Evolutionary conservation across 2,113 vertebrate genomes (phyloP).

Genomic region (Entelurus aequoreus): DNA sequence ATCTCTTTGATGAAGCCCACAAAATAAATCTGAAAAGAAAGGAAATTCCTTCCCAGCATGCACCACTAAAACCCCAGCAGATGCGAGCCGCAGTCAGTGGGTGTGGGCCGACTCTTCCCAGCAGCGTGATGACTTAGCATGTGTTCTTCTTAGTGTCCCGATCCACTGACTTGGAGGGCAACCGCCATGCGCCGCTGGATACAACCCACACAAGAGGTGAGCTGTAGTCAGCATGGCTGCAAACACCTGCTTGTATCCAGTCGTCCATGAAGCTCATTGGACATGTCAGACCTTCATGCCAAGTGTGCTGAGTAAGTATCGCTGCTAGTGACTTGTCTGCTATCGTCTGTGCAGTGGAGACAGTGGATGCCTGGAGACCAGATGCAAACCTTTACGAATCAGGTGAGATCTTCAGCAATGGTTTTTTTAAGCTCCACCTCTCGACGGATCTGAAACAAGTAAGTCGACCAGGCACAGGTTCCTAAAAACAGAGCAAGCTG

Average conservation of each 20-base stretch:
- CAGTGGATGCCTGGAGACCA: slow-evolving; percentile 74
- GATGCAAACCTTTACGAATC: slow-evolving; percentile 74
- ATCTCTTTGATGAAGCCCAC: slow-evolving; percentile 36
- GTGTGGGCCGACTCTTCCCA: neutral
- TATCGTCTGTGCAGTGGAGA: slow-evolving; percentile 69
- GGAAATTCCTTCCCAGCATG: slow-evolving; percentile 28
- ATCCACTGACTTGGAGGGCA: slow-evolving; percentile 54
- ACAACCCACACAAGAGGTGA: slow-evolving; percentile 59
- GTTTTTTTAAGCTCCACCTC: neutral
- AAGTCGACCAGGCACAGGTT: slow-evolving; percentile 12
- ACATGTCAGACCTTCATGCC: slow-evolving; percentile 1
- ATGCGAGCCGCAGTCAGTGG: slow-evolving; percentile 7
- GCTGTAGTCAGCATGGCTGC: slow-evolving; percentile 23
- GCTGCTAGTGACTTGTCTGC: slow-evolving; percentile 57
- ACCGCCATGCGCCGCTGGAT: slow-evolving; percentile 53
- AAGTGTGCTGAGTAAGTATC: slow-evolving; percentile 5
- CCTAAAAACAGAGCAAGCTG: slow-evolving; percentile 29
- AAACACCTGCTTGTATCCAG: slow-evolving; percentile 15
- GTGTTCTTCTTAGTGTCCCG: slow-evolving; percentile 55
- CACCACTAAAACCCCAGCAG: slow-evolving; percentile 26
- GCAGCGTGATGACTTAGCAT: slow-evolving; percentile 18
- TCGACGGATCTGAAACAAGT: neutral
- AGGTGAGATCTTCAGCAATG: slow-evolving; percentile 70
- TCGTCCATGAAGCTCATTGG: neutral
- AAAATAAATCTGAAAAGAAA: slow-evolving; percentile 27